Base-by-base conservation (phyloP, 2,797 vertebrate species). In the Micrastur ruficollis region DNA sequence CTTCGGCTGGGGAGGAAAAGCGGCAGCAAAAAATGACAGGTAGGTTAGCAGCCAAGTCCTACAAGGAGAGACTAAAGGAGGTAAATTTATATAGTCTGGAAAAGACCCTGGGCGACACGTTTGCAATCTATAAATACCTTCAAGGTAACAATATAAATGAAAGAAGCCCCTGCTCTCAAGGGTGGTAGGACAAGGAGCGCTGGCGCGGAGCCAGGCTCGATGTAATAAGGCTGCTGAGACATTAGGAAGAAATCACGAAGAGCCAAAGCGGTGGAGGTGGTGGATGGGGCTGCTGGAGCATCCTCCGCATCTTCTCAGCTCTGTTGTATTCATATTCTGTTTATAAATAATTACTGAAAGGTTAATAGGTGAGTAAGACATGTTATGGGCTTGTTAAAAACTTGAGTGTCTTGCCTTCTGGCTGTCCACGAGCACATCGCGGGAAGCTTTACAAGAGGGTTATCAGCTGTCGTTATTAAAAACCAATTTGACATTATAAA, bases 401-500 rank as follows among this genome's bases (percentile, higher is more conserved):
- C 86, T 8, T 6, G 16, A 46, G 20, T 9, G 36, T 34, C 81
- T 89, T 87, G 46, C 74, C 85, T 91, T 49, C 81, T 61, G 71
- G 93, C 92, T 62, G 67, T 66, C 81, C 79, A 65, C 1, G 1
- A 66, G 91, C 59, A 11, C 86, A 16, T 63, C 47, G 7, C 0
- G 0, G 68, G 81, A 50, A 83, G 87, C 47, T 91, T 81, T 85
- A 73, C 90, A 70, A 65, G 81, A 81, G 47, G 38, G 59, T 79
- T 92, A 92, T 80, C 93, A 85, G 81, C 63, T 61, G 56, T 58
- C 12, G 15, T 90, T 87, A 92, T 92, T 95, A 96, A 95, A 89
- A 91, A 85, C 55, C 91, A 65, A 85, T 95, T 53, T 81, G 94
- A 87, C 74, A 58, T 95, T 92, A 92, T 85, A 85, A 80, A 87